Conservation (phyloP, 2,113 vertebrate species). For the Melanostigma gelatinosum region DNA sequence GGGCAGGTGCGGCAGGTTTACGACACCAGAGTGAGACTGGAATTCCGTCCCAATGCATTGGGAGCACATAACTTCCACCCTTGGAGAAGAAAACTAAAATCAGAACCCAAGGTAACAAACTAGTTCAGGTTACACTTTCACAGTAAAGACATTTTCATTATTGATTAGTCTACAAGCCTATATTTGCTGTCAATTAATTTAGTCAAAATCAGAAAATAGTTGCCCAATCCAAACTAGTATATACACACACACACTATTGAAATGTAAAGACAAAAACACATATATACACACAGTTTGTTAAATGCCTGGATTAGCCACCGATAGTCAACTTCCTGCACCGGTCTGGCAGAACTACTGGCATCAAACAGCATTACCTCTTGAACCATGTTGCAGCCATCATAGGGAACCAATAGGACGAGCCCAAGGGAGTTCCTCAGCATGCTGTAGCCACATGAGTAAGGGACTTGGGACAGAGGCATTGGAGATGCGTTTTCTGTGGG, state of each 20-base stretch:
- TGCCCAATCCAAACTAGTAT: background rate
- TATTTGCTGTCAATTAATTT: too few relatives aligned
- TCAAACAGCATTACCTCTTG: constrained; percentile 39
- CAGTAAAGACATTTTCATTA: background rate
- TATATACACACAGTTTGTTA: too few relatives aligned
- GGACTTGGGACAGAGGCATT: constrained; percentile 58
- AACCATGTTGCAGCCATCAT: constrained; percentile 64
- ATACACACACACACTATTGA: background rate
- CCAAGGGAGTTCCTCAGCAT: constrained; percentile 39
- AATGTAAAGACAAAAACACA: background rate
- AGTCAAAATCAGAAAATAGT: too few relatives aligned
- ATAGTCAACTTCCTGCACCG: background rate
- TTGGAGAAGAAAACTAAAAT: background rate
- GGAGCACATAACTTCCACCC: constrained; percentile 62
- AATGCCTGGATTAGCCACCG: background rate
- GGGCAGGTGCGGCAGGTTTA: background rate
- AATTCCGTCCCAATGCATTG: constrained; percentile 61
- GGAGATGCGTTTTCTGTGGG: constrained; percentile 26
- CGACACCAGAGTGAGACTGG: constrained; percentile 65
- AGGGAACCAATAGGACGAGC: constrained; percentile 62
- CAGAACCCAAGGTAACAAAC: background rate
- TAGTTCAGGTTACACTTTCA: background rate
- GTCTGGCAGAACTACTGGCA: background rate
- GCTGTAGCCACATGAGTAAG: constrained; percentile 70
- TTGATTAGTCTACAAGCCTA: background rate